A percentile compares a stretch with the other conserved stretches of the same genome.
phyloP scores from a whole-genome alignment of 1,140 invertebrate genomes.

The Neodiprion lecontei region DNA sequence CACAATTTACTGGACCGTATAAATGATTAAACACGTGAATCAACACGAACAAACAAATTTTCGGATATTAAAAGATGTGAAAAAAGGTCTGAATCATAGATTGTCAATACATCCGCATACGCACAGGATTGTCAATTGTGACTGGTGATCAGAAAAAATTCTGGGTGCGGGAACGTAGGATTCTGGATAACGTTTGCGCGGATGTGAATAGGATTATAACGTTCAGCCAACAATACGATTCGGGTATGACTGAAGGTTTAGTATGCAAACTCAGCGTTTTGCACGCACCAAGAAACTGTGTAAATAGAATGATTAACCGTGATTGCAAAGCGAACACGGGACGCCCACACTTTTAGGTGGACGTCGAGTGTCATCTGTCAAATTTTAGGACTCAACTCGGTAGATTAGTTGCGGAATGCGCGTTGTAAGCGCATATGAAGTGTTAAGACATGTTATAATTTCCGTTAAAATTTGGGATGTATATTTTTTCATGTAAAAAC shows the following conservation, averaged over 20 bases:
- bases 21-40: too few relatives aligned
- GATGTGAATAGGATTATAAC: too few relatives aligned
- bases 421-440: background rate
- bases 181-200: too few relatives aligned
- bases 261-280: background rate
- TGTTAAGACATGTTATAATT: slow-evolving; percentile 17
- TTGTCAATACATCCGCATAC: too few relatives aligned
- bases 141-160: too few relatives aligned
- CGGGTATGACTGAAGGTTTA: background rate
- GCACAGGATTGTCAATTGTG: too few relatives aligned
- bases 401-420: too few relatives aligned
- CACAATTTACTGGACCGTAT: too few relatives aligned
- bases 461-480: slow-evolving; percentile 20
- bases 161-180: too few relatives aligned
- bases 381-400: background rate
- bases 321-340: background rate
- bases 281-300: background rate
- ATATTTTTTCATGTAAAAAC: slow-evolving; percentile 29
- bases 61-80: too few relatives aligned
- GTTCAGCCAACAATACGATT: background rate
- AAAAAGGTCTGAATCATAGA: too few relatives aligned
- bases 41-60: too few relatives aligned
- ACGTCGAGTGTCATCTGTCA: background rate
- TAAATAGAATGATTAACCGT: background rate
- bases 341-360: background rate